Evolutionary conservation across 2,797 vertebrate species (phyloP), one percentile per base, ranked within the genome.

Genomic region (Sylvia borin): DNA sequence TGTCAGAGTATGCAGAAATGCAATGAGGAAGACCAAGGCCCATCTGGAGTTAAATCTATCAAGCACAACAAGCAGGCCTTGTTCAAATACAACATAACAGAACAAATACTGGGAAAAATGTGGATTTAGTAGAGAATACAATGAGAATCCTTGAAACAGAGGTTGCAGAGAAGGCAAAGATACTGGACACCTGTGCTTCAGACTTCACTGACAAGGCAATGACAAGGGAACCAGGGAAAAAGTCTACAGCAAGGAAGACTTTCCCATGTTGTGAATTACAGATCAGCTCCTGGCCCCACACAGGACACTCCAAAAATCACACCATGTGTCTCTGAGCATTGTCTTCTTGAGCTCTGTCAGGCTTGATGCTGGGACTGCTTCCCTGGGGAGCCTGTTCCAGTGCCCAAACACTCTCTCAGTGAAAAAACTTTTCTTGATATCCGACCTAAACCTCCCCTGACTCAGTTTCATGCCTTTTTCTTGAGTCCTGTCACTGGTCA

Each of bases 221-320:
- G 26, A 17, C 0, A 1, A 48, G 32, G 15, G 7, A 53, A 24
- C 5, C 8, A 54, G 14, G 6, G 47, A 67, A 15, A 42, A 74
- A 3, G 3, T 61, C 22, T 61, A 32, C 15, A 27, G 15, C 27
- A 42, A 48, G 15, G 26, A 31, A 16, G 26, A 54, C 16, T 48
- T 42, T 48, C 22, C 9, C 13, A 9, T 27, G 5, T 47, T 47
- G 21, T 54, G 17, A 58, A 48, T 54, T 34, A 80, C 17, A 67
- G 29, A 67, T 16, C 16, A 75, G 4, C 4, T 45, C n/a, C n/a
- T 4, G 4, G 4, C 5, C n/a, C 11, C 3, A 0, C 17, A 26
- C 5, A 53, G 10, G 25, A 34, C 10, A 31, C 43, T 25, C 20
- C 12, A 40, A 66, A 43, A 88, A 25, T 47, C n/a, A 40, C 11